Base-by-base conservation (phyloP, 2,888 invertebrate genomes). In the Octonoba sinensis region DNA sequence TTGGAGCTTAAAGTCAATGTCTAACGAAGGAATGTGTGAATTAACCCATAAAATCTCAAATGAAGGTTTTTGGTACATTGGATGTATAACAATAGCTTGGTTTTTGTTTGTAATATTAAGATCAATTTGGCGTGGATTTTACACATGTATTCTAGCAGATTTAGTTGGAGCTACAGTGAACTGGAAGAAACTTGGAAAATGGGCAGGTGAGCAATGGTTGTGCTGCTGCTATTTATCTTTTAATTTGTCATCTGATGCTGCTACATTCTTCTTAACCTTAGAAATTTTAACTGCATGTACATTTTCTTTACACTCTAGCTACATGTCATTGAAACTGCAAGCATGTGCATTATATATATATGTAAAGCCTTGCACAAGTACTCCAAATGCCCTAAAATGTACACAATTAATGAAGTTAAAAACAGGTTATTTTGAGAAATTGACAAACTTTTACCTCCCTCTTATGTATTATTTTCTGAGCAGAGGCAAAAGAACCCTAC, bases 141-240 rank as follows among this genome's bases (percentile, higher is more conserved):
- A 89, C 85, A 87, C 88, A 66, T 88, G 89, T 85, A 86, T 89
- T 60, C 88, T 92, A 20, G 91, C 91, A 8, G 89, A 91, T 73
- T 90, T 90, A 86, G 90, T 93, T 22, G 88, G 88, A 82, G 87
- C 89, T 84, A 87, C 88, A 57, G 88, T 89, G 77, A 91, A 94
- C 89, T 91, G 93, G 84, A 91, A 91, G 87, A 91, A 92, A 62
- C 91, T 92, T 87, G 94, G 94, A 86, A 91, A 92, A 89, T 95
- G 95, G 95, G 95, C 95, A 89, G 91, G 94, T 94, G 89, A 60
- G 60, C 8, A 11, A 11, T 36, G 11, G 8, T 27, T 27, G 2
- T 11, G 27, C 27, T 15, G 44, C 12, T 12, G 18, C 12, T 56
- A 57, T 57, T 22, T 57, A 22, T 57, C 2, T 16, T 54, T 54